These are phyloP conservation scores for Pedionomus torquatus DNA, from an alignment of 2,113 vertebrate species.

Conservation along the genomic window DNA sequence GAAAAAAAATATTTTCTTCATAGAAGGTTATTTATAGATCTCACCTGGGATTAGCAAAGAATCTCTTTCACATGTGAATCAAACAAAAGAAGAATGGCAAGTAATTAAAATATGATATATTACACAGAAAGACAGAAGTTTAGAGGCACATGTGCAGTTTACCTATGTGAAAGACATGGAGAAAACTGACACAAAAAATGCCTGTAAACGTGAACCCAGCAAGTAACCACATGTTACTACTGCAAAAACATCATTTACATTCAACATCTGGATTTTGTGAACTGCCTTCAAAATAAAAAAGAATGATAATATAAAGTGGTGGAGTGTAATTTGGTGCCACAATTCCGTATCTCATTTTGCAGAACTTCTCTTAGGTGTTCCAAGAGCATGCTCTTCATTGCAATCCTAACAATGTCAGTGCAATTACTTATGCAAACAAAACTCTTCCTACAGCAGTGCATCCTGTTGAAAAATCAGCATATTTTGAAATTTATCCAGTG, in stretches of 20 bases:
- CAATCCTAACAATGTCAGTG: neutral
- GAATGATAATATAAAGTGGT: neutral
- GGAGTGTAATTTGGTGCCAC: neutral
- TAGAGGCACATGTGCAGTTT: constrained; percentile 26
- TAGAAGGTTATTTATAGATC: constrained; percentile 7
- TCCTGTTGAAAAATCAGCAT: neutral
- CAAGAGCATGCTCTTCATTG: neutral
- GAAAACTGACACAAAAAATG: constrained; percentile 11
- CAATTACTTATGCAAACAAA: neutral
- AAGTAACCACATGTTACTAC: constrained; percentile 25
- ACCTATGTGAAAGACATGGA: neutral
- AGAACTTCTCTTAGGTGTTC: neutral
- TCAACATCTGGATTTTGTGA: constrained; percentile 27
- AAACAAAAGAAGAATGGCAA: neutral
- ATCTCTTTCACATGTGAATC: constrained; percentile 22
- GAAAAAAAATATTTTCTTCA: neutral
- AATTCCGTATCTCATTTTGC: neutral
- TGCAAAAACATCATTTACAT: neutral
- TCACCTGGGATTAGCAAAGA: constrained; percentile 10
- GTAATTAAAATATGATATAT: constrained; percentile 46
- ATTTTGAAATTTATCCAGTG: neutral
- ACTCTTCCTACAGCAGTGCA: neutral
- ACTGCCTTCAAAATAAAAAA: neutral
- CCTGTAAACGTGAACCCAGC: neutral
- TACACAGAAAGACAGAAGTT: neutral